These are phyloP conservation scores for Tetragnatha versicolor DNA, from an alignment of 1,140 invertebrate genomes.

Conservation along the genomic window DNA sequence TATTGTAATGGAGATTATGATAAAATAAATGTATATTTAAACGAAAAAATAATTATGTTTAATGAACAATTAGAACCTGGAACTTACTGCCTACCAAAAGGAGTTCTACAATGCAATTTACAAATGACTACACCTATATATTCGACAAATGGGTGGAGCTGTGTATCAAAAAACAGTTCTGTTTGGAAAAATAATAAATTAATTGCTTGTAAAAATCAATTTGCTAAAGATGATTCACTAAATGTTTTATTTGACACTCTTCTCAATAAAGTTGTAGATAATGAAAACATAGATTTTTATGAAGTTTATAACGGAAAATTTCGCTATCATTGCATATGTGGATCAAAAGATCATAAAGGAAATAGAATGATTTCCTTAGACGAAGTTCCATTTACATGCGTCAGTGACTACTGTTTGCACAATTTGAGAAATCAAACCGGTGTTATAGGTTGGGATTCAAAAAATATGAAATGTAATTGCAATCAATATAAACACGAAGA, in stretches of 20 bases:
- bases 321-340: conserved; percentile 11
- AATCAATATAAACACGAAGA: background rate
- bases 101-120: conserved; percentile 8
- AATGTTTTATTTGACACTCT: conserved; percentile 9
- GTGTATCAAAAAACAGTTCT: background rate
- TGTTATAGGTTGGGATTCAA: background rate
- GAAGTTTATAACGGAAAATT: conserved; percentile 18
- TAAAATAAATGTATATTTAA: background rate
- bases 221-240: conserved; percentile 12
- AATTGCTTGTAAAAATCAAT: conserved; percentile 13
- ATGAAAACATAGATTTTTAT: background rate
- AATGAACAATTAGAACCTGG: background rate
- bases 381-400: conserved; percentile 24
- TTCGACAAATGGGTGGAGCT: conserved; percentile 19
- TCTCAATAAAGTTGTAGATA: background rate
- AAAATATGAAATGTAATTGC: conserved; percentile 6
- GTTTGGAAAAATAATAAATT: conserved; percentile 11
- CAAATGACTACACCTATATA: background rate
- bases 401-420: conserved; percentile 10
- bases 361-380: conserved; percentile 3
- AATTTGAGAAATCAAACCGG: background rate
- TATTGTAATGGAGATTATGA: conserved; percentile 5
- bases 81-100: conserved; percentile 27
- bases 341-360: background rate
- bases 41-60: conserved; percentile 12